Evolutionary conservation across 2,888 invertebrate species (phyloP).

Genomic region (Clanis bilineata): DNA sequence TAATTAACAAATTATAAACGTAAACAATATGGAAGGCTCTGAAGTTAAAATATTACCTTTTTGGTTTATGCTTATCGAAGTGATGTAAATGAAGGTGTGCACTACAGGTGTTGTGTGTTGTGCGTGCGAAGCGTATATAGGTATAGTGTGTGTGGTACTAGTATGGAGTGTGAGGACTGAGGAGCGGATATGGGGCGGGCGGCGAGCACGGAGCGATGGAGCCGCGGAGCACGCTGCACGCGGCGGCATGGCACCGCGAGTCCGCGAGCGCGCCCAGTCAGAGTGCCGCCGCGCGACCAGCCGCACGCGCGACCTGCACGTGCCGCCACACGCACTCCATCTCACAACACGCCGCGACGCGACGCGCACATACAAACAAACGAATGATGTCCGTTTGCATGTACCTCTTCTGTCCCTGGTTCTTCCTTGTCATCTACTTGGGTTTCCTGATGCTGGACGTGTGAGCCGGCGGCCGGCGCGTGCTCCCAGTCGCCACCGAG

Average conservation of each 20-base stretch:
- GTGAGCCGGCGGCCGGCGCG: conserved; percentile 54
- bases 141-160: conserved; percentile 35
- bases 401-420: conserved; percentile 86
- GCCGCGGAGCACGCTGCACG: conserved; percentile 72
- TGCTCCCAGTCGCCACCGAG: conserved; percentile 33
- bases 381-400: conserved; percentile 82
- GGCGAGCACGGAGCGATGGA: conserved; percentile 71
- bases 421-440: conserved; percentile 85
- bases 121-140: conserved; percentile 20
- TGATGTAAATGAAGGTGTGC: conserved; percentile 71
- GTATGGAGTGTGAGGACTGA: conserved; percentile 59
- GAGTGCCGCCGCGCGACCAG: conserved; percentile 80
- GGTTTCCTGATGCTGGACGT: conserved; percentile 85
- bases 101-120: conserved; percentile 40
- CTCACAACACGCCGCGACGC: conserved; percentile 54
- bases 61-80: conserved; percentile 35
- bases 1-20: neutral
- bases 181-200: conserved; percentile 75
- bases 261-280: conserved; percentile 80
- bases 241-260: no score
- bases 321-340: conserved; percentile 61
- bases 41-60: no score
- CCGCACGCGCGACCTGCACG: conserved; percentile 77
- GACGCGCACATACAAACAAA: conserved; percentile 36
- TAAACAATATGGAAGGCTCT: neutral